Base-by-base conservation (phyloP, 2,113 vertebrate genomes). In the Callopanchax toddi region DNA sequence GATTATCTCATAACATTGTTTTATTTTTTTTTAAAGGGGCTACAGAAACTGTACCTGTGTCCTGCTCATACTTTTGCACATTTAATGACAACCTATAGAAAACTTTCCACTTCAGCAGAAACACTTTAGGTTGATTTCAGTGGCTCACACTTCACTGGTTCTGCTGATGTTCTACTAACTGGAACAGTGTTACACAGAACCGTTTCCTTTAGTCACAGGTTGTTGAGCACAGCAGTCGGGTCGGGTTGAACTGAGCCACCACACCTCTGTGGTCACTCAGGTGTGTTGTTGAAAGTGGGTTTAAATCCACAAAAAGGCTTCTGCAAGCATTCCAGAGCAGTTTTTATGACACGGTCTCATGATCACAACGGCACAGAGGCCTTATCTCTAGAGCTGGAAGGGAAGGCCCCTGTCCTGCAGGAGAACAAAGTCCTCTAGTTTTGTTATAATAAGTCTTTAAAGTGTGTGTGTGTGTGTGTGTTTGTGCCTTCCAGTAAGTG, bases 351-450 rank as follows among this genome's bases (percentile, higher is more conserved):
- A 78, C 4, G 44, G 59, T 67, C 53, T 15, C 61, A 67, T 62
- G 76, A 77, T 79, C 61, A 78, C 53, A 76, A 52, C 51, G 59
- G 64, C 59, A 74, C 43, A 64, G 43, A 56, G 44, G 40, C 53
- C 53, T 85, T 83, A 83, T 83, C 80, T 84, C 45, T 25, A 60
- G 74, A 39, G 29, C 52, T 69, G 54, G 60, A 73, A 73, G 73
- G 61, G 55, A 17, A 55, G 67, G 58, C 7, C 59, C 67, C 62
- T 65, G 69, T 52, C 55, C 62, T 32, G 16, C 2, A 23, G 40
- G 15, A 48, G 79, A 74, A 67, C 71, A 82, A 81, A 85, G 81
- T 82, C 67, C 76, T 76, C 49, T 42, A 36, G 66, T 37, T 74
- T 71, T n/a, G 46, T 46, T 25, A 36, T 29, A 78, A 54, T 59